phyloP scores from a whole-genome alignment of 2,113 vertebrate species.

The Myiagra hebetior region DNA sequence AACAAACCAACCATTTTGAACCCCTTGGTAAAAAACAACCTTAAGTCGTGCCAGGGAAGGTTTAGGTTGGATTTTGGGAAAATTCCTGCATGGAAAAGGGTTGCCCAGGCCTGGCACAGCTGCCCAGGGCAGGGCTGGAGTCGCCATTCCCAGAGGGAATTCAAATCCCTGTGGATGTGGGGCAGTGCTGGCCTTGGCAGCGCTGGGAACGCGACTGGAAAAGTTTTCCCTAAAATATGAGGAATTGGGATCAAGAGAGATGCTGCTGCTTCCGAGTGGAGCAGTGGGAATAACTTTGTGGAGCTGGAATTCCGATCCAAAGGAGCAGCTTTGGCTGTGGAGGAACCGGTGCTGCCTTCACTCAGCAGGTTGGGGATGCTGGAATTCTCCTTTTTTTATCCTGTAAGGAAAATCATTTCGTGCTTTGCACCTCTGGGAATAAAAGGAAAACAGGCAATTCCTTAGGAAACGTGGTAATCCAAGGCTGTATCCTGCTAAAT shows the following conservation, averaged over 20 bases:
- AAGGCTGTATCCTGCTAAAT: too few species aligned
- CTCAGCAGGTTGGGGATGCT: neutral
- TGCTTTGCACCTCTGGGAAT: neutral
- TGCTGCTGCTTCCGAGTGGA: neutral
- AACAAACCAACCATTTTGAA: neutral
- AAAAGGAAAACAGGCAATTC: neutral
- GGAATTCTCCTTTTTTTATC: neutral
- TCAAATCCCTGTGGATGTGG: too few species aligned
- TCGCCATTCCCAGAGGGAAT: neutral
- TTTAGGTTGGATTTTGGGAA: too few species aligned
- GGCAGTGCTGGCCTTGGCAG: neutral
- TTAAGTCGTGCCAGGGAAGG: fast-evolving
- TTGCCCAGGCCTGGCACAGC: neutral
- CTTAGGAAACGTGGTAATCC: neutral
- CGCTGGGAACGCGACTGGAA: too few species aligned
- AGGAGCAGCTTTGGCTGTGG: neutral
- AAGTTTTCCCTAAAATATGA: neutral
- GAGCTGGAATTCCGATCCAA: neutral
- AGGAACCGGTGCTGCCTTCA: neutral
- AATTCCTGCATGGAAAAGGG: neutral
- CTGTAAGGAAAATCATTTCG: neutral
- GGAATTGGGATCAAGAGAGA: neutral
- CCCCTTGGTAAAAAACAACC: fast-evolving
- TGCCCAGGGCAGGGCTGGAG: neutral
- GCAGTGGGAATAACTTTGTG: neutral